Evolutionary conservation across 1,140 invertebrate genomes (phyloP).

Genomic region (Drosophila prosaltans): DNA sequence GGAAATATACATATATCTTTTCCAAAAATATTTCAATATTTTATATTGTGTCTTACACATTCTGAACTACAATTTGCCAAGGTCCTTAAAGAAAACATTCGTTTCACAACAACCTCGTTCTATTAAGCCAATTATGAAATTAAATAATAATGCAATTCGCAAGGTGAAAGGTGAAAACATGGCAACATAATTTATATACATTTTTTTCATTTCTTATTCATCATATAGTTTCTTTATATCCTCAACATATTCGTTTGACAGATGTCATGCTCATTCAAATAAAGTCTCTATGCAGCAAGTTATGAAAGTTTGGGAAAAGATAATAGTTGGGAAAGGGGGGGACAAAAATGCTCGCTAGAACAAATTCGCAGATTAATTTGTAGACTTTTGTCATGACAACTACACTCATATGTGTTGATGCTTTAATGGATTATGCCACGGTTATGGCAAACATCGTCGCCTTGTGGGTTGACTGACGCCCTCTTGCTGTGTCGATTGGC

Average conservation of each 20-base stretch:
- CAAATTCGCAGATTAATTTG: constrained; percentile 2
- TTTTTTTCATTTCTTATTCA: not conserved
- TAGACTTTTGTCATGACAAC: constrained; percentile 9
- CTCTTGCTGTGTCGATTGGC: not conserved
- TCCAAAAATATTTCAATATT: too few relatives aligned
- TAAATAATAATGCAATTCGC: too few relatives aligned
- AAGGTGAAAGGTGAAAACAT: too few relatives aligned
- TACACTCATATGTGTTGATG: not conserved
- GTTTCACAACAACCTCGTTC: too few relatives aligned
- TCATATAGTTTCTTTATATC: not conserved
- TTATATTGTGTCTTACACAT: too few relatives aligned
- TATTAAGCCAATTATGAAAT: too few relatives aligned
- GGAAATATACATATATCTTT: too few relatives aligned
- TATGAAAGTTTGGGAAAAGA: constrained; percentile 2
- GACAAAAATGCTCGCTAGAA: not conserved
- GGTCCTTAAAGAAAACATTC: too few relatives aligned
- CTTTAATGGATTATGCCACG: constrained; percentile 5
- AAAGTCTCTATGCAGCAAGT: not conserved
- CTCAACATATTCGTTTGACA: not conserved
- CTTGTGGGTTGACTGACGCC: not conserved
- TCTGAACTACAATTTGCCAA: too few relatives aligned
- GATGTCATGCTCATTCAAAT: not conserved
- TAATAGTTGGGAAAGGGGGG: not conserved
- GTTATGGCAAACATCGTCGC: constrained; percentile 1
- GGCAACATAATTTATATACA: too few relatives aligned